These are phyloP conservation scores for Edolisoma coerulescens DNA, from an alignment of 2,113 vertebrate genomes.

Conservation along the genomic window DNA sequence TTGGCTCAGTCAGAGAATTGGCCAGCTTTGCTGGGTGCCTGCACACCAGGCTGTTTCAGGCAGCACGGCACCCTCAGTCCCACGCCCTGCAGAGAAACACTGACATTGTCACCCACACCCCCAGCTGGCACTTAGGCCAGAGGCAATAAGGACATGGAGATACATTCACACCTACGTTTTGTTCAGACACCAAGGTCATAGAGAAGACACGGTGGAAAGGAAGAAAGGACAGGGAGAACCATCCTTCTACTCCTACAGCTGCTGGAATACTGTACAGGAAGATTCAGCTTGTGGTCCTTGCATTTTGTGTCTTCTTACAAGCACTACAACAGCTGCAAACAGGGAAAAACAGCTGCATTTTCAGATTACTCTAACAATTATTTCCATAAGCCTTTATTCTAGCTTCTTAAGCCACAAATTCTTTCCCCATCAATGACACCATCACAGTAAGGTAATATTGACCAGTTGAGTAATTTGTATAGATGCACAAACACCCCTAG, in stretches of 20 bases:
- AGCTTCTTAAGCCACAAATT: neutral
- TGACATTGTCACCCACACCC: neutral
- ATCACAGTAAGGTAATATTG: neutral
- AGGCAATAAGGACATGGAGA: neutral
- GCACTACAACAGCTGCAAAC: neutral
- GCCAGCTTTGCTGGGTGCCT: neutral
- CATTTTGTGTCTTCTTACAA: neutral
- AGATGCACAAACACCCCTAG: neutral
- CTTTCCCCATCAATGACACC: neutral
- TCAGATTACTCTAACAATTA: neutral
- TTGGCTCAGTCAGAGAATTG: neutral
- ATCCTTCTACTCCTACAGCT: neutral
- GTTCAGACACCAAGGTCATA: neutral
- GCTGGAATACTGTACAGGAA: rapidly evolving
- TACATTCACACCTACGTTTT: neutral
- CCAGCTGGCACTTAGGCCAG: neutral
- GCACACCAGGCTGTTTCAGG: neutral
- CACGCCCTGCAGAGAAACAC: neutral
- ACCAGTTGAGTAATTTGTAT: neutral
- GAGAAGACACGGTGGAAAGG: neutral
- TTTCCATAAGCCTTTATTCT: neutral
- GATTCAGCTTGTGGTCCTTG: neutral
- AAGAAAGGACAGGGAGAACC: neutral
- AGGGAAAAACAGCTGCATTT: neutral
- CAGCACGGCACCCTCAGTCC: neutral